Conservation (phyloP, 2,113 vertebrate genomes). For the Syrmaticus mikado region DNA sequence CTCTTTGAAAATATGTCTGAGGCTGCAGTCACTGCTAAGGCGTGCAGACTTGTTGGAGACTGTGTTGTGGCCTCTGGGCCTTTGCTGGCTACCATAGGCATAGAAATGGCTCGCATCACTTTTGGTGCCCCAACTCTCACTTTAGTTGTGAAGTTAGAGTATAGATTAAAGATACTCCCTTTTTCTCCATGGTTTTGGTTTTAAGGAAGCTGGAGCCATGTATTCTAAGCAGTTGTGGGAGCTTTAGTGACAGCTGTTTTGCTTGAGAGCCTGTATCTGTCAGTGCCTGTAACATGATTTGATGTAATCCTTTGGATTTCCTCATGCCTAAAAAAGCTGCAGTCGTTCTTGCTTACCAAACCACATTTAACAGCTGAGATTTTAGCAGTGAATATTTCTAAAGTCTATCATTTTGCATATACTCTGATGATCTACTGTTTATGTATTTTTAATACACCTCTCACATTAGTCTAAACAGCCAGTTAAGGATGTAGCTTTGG, state of each 20-base stretch:
- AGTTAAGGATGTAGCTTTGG: not conserved
- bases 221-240: constrained; percentile 11
- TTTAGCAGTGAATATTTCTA: constrained; percentile 31
- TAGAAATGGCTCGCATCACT: not conserved
- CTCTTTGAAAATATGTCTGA: not conserved
- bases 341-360: constrained; percentile 16
- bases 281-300: constrained; percentile 36
- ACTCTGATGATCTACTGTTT: not conserved
- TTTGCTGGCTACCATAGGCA: not conserved
- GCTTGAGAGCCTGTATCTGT: constrained; percentile 38
- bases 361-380: constrained; percentile 18
- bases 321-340: constrained; percentile 39
- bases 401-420: constrained; percentile 12
- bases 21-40: not conserved
- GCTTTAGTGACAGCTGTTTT: constrained; percentile 61
- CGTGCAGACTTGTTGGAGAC: not conserved
- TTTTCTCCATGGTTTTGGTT: not conserved
- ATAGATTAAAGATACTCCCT: not conserved
- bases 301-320: constrained; percentile 58
- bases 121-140: not conserved
- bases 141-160: not conserved
- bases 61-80: not conserved
- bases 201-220: not conserved
- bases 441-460: not conserved
- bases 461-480: not conserved